phyloP scores from a whole-genome alignment of 2,113 vertebrate genomes.

The Noctilio leporinus region DNA sequence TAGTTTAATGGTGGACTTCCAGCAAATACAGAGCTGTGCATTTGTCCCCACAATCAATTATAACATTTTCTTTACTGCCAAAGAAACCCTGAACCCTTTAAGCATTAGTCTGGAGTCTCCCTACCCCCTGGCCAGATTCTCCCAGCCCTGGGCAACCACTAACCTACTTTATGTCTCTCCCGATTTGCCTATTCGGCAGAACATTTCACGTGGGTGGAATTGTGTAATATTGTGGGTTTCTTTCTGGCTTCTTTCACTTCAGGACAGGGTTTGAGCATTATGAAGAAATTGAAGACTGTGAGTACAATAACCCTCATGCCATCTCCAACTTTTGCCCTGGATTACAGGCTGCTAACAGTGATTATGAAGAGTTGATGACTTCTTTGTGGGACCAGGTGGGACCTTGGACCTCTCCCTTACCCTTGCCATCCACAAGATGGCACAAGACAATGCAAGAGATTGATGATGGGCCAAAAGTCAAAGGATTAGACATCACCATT shows the following conservation, averaged over 20 bases:
- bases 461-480: background rate
- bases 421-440: conserved; percentile 40
- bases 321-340: background rate
- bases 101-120: background rate
- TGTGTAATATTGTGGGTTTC: background rate
- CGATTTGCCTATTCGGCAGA: background rate
- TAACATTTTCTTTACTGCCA: background rate
- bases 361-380: conserved; percentile 75
- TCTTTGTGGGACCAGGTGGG: conserved; percentile 71
- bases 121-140: too few species aligned
- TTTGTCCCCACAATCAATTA: background rate
- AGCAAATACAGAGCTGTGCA: background rate
- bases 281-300: background rate
- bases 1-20: background rate
- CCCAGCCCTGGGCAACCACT: background rate
- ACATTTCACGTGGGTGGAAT: background rate
- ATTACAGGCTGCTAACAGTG: conserved; percentile 83
- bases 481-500: conserved; percentile 68
- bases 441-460: conserved; percentile 26
- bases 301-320: background rate
- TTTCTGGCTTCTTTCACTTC: background rate
- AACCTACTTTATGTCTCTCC: background rate
- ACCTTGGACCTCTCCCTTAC: conserved; percentile 49
- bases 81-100: background rate
- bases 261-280: background rate